Conservation (phyloP, 2,797 vertebrate species). For the Thripadectes ignobilis region DNA sequence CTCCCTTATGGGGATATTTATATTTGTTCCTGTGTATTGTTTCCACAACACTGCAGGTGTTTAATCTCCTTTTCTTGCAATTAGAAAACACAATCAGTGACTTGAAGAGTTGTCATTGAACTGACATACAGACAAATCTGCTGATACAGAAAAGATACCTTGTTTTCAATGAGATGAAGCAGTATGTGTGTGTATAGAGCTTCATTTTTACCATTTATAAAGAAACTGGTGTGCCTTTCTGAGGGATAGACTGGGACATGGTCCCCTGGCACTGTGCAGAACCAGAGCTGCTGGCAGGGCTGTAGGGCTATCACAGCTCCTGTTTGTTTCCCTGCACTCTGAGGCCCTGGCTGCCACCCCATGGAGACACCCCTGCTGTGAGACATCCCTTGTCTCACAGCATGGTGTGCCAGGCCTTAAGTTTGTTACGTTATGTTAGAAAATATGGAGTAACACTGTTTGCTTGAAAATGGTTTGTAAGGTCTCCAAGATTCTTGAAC, state of each 20-base stretch:
- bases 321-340: not conserved
- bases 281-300: not conserved
- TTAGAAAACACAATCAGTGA: not conserved
- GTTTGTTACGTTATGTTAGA: not conserved
- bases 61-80: not conserved
- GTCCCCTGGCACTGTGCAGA: not conserved
- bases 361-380: fast-evolving
- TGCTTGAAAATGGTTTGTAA: not conserved
- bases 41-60: not conserved
- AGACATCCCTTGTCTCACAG: not conserved
- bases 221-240: not conserved
- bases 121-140: not conserved
- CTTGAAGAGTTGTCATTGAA: not conserved
- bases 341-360: not conserved
- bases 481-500: not conserved
- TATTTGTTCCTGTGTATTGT: not conserved
- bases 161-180: not conserved
- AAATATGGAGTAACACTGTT: not conserved
- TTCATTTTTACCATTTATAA: not conserved
- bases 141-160: not conserved
- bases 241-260: not conserved
- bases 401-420: fast-evolving
- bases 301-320: fast-evolving
- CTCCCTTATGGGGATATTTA: not conserved
- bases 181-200: not conserved